Conservation (phyloP, 2,797 vertebrate species). For the Smutsia temminckii region DNA sequence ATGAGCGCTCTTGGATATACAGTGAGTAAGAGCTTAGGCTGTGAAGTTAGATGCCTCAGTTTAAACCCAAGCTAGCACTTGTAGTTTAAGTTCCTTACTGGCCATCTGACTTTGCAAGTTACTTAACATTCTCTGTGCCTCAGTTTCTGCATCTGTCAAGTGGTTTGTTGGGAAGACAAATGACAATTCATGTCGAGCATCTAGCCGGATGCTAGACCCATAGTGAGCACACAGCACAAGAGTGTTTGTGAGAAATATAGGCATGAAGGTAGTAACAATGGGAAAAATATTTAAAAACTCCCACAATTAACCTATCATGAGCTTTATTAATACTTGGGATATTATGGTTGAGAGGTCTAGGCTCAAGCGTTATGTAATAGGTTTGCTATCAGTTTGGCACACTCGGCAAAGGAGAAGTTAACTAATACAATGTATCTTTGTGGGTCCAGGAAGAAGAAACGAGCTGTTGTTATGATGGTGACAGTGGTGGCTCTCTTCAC, state of each 20-base stretch:
- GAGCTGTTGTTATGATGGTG: slow-evolving; percentile 88
- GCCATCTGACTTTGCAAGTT: background rate
- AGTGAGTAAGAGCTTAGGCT: background rate
- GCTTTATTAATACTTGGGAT: background rate
- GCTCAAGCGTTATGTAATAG: background rate
- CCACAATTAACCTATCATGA: background rate
- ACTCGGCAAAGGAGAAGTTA: background rate
- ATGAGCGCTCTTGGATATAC: background rate
- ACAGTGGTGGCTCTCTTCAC: slow-evolving; percentile 87
- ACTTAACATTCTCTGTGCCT: background rate
- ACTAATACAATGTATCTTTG: background rate
- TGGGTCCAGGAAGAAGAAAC: slow-evolving; percentile 87
- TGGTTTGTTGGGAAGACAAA: background rate
- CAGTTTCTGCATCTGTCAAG: background rate
- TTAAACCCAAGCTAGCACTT: background rate
- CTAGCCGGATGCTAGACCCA: background rate
- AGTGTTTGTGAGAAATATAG: no score
- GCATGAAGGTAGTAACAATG: no score
- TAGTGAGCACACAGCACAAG: accelerated
- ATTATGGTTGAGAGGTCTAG: background rate
- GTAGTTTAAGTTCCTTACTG: background rate
- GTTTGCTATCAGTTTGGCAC: background rate
- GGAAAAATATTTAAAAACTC: background rate
- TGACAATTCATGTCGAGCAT: background rate
- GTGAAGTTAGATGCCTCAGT: background rate